These are phyloP conservation scores for Avahi laniger DNA, from an alignment of 2,797 vertebrate genomes.

Conservation along the genomic window DNA sequence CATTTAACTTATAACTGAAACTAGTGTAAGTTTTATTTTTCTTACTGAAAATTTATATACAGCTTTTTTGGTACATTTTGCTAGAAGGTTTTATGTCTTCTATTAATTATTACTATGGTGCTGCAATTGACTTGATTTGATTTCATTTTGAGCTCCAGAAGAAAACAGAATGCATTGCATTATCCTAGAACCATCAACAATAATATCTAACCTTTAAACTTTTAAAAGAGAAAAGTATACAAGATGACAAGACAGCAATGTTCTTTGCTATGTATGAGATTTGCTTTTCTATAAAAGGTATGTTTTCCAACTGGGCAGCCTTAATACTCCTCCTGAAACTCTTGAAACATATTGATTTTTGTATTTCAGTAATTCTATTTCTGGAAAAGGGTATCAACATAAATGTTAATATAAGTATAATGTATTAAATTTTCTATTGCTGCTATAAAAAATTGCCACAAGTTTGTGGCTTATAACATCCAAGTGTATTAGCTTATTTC, in stretches of 20 bases:
- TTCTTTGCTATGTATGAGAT: constrained; percentile 18
- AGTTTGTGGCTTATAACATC: not conserved
- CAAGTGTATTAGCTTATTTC: not conserved
- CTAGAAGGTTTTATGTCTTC: not conserved
- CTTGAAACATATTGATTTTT: not conserved
- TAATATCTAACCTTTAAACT: constrained; percentile 31
- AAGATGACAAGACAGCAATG: not conserved
- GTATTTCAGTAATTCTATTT: not conserved
- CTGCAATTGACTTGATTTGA: not conserved
- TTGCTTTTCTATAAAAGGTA: constrained; percentile 18
- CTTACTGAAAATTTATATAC: not conserved
- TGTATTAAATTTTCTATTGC: not conserved
- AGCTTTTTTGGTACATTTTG: not conserved
- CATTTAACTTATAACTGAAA: not conserved
- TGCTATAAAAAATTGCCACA: not conserved
- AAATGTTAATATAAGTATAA: not conserved
- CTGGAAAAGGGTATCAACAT: not conserved
- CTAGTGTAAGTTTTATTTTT: not conserved
- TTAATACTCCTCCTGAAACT: not conserved
- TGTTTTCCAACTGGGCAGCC: not conserved
- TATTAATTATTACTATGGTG: not conserved
- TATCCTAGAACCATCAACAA: not conserved
- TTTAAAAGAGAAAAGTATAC: not conserved
- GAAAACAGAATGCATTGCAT: not conserved
- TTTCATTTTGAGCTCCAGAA: constrained; percentile 11